Percentiles rank a stretch among this genome's conserved stretches.
These are phyloP conservation scores for Andrena minutula DNA, from an alignment of 2,888 invertebrate genomes.

Conservation along the genomic window DNA sequence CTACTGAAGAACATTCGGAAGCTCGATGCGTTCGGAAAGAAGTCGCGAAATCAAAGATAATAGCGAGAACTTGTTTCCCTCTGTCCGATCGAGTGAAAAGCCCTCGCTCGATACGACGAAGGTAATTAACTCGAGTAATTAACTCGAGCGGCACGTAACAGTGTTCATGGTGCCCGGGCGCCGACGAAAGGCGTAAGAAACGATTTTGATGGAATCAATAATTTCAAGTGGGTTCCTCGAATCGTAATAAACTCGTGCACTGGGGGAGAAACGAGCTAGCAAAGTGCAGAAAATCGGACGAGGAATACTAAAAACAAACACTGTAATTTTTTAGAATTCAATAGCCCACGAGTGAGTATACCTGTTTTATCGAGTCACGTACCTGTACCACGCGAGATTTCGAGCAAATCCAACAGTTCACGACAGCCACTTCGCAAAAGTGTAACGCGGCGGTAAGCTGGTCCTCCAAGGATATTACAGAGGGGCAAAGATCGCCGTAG, in stretches of 20 bases:
- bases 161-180: slow-evolving; percentile 2
- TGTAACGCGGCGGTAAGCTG: background rate
- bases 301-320: background rate
- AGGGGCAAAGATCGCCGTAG: slow-evolving; percentile 8
- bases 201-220: slow-evolving; percentile 38
- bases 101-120: slow-evolving; percentile 19
- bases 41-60: background rate
- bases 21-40: background rate
- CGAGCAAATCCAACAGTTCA: slow-evolving; percentile 12
- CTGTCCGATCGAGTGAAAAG: slow-evolving; percentile 10
- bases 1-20: background rate
- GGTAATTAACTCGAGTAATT: slow-evolving; percentile 36
- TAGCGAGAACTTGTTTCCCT: background rate
- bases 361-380: slow-evolving; percentile 39
- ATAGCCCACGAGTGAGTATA: slow-evolving; percentile 18
- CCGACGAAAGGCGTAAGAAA: slow-evolving; percentile 24
- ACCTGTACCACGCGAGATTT: background rate
- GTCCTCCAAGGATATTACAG: background rate
- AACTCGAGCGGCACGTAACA: slow-evolving; percentile 19
- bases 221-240: background rate
- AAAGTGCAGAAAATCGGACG: background rate
- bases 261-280: no score
- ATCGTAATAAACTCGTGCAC: background rate
- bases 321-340: slow-evolving; percentile 1
- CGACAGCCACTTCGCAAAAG: background rate